These are phyloP conservation scores for Petroica traversi DNA, from an alignment of 2,113 vertebrate genomes.

Conservation along the genomic window DNA sequence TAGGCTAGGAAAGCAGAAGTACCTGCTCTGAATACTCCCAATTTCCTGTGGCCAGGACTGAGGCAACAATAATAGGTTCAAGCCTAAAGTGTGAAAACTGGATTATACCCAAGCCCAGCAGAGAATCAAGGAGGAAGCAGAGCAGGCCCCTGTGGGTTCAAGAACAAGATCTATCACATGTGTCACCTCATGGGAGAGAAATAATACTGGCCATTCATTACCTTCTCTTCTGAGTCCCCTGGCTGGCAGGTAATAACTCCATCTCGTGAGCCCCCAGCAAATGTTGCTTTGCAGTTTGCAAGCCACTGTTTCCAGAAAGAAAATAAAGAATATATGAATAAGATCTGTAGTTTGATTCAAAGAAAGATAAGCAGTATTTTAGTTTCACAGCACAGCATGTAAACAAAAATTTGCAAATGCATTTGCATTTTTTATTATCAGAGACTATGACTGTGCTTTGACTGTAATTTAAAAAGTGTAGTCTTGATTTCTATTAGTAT, in stretches of 20 bases:
- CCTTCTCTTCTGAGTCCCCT: conserved; percentile 97
- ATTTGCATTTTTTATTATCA: not conserved
- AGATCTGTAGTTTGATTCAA: not conserved
- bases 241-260: conserved; percentile 88
- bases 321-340: not conserved
- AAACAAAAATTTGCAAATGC: not conserved
- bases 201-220: conserved; percentile 63
- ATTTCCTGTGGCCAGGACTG: not conserved
- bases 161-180: not conserved
- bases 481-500: not conserved
- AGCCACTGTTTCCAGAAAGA: conserved; percentile 85
- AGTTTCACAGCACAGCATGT: not conserved
- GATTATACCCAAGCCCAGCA: not conserved
- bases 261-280: conserved; percentile 90
- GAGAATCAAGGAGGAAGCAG: not conserved
- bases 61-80: not conserved
- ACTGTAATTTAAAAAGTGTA: not conserved
- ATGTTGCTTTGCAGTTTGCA: conserved; percentile 94
- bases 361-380: not conserved
- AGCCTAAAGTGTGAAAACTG: not conserved
- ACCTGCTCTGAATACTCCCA: not conserved
- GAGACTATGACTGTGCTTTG: not conserved
- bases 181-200: not conserved
- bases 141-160: not conserved
- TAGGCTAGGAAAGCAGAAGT: not conserved